These are phyloP conservation scores for Aphodius granarius DNA, from an alignment of 2,888 invertebrate species.

Conservation along the genomic window DNA sequence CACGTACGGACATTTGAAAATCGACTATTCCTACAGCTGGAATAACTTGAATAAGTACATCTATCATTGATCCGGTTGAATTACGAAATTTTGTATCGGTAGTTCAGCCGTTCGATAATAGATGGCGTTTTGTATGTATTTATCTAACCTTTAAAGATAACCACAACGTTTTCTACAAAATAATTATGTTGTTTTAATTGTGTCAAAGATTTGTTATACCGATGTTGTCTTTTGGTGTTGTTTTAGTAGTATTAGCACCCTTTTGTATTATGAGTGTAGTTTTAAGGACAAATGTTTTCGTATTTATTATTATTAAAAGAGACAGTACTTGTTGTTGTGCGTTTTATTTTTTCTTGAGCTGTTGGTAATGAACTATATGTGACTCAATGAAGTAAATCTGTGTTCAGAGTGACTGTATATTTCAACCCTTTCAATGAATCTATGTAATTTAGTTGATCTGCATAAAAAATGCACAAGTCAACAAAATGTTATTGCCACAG, in stretches of 20 bases:
- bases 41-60: constrained; percentile 78
- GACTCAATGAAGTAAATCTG: too few species aligned
- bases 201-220: background rate
- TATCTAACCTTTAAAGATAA: too few species aligned
- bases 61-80: constrained; percentile 38
- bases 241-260: background rate
- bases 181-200: too few species aligned
- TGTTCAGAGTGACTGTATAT: too few species aligned
- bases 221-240: background rate
- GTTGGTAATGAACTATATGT: too few species aligned
- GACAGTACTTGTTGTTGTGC: background rate
- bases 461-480: too few species aligned
- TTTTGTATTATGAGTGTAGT: background rate
- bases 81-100: background rate
- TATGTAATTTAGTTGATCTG: too few species aligned
- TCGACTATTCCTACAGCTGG: constrained; percentile 83
- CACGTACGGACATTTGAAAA: constrained; percentile 77
- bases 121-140: background rate
- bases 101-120: background rate
- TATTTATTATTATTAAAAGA: background rate
- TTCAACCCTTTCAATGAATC: too few species aligned
- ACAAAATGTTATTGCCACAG: too few species aligned
- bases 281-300: background rate
- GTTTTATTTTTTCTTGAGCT: background rate
- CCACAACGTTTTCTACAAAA: too few species aligned